A percentile compares a stretch with the other conserved stretches of the same genome.
Conservation (phyloP, 2,888 invertebrate genomes). For the Pherbina coryleti region DNA sequence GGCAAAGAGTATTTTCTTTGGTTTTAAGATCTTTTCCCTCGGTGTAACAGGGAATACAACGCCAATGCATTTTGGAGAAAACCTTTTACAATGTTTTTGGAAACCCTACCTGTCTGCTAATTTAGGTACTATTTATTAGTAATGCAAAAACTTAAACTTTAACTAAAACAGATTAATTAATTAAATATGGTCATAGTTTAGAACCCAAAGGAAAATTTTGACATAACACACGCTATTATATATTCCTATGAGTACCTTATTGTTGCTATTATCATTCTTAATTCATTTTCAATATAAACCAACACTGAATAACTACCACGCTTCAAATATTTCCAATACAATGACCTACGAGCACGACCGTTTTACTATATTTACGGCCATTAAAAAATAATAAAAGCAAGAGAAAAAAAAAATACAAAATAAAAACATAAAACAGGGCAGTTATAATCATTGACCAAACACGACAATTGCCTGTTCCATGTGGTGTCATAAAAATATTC, state of each 20-base stretch:
- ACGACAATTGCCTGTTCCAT: background rate
- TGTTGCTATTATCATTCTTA: conserved; percentile 4
- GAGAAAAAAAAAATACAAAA: background rate
- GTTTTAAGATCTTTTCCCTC: no score
- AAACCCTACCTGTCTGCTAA: no score
- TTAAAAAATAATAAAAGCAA: conserved; percentile 35
- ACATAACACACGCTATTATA: background rate
- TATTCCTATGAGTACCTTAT: background rate
- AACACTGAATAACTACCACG: conserved; percentile 8
- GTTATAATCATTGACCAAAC: background rate
- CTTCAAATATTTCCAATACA: conserved; percentile 1
- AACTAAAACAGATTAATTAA: no score
- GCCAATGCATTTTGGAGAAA: no score
- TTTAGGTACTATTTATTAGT: no score
- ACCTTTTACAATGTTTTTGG: no score
- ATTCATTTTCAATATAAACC: conserved; percentile 36
- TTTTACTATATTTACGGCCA: conserved; percentile 15
- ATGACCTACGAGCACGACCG: background rate
- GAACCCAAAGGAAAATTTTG: background rate
- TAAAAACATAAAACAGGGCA: conserved; percentile 45
- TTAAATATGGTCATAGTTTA: no score
- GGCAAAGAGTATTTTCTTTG: no score
- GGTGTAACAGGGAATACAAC: no score
- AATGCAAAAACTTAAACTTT: no score
- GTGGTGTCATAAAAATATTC: background rate